phyloP scores from a whole-genome alignment of 1,140 invertebrate species.

The Caenorhabditis latens region DNA sequence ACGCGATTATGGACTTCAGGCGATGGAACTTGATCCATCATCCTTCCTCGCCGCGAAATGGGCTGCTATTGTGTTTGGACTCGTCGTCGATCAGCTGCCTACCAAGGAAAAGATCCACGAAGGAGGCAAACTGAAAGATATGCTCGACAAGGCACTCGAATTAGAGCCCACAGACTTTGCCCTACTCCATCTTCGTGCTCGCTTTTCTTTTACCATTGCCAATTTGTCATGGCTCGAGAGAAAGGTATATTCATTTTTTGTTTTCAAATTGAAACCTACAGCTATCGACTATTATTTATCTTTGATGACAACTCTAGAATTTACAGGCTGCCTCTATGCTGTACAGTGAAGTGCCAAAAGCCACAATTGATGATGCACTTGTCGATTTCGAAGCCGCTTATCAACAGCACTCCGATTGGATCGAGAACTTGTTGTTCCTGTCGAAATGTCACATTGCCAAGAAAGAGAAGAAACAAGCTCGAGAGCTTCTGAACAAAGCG shows the following conservation, averaged over 20 bases:
- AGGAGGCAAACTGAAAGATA: constrained; percentile 78
- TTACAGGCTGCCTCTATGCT: constrained; percentile 77
- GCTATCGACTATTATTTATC: neutral
- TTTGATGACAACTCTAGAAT: neutral
- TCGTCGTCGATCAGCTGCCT: constrained; percentile 73
- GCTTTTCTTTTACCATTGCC: constrained; percentile 78
- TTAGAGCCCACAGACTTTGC: constrained; percentile 78
- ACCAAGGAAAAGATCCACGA: constrained; percentile 79
- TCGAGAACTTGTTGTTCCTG: constrained; percentile 78
- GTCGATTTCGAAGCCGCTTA: constrained; percentile 73
- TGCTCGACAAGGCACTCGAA: constrained; percentile 78
- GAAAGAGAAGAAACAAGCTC: constrained; percentile 73
- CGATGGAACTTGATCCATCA: constrained; percentile 42
- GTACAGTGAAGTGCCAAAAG: constrained; percentile 78
- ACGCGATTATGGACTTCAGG: constrained; percentile 55
- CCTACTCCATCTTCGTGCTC: constrained; percentile 78
- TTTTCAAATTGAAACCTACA: neutral
- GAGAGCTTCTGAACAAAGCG: constrained; percentile 74
- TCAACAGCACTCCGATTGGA: constrained; percentile 77
- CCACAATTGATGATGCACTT: constrained; percentile 78
- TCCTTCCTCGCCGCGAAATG: constrained; percentile 69
- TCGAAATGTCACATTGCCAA: constrained; percentile 76
- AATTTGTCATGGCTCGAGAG: constrained; percentile 78
- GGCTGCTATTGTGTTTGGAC: constrained; percentile 70
- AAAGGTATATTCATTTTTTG: constrained; percentile 66